Evolutionary conservation across 2,888 invertebrate genomes (phyloP), one percentile per base, ranked within the genome.

Genomic region (Lasioglossum villosulum): DNA sequence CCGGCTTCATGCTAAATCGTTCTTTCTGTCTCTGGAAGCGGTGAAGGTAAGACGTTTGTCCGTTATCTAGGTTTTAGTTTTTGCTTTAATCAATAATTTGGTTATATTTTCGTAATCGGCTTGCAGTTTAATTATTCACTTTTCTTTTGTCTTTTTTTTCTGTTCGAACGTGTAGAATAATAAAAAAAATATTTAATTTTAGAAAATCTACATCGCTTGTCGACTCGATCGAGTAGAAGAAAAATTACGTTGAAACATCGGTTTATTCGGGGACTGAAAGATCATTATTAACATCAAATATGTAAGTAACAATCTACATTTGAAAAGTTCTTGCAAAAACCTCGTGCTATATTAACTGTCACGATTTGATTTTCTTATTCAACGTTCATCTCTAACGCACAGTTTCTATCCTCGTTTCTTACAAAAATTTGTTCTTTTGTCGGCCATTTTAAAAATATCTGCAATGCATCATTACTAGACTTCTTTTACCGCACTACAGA

Each of bases 1-100:
- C 93, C 92, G 91, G 86, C 80, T 88, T 83, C 84, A 80, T 83
- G 85, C 80, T 82, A 75, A 83, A 82, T 90, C 90, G 92, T 92
- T 92, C 94, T 94, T 94, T 94, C 94, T 92, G 93, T 93, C 91
- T 92, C 91, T 89, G 92, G 84, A 88, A 84, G 90, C 92, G 93
- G 93, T 90, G 91, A 92, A 91, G 93, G 94, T 94, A 92, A 91
- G 94, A 93, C 73, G 78, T 74, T 82, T 71, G 75, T 78, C 78
- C 56, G 48, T 75, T 27, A 68, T 70, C 30, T 73, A 4, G 63
- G 73, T 77, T 71, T 66, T 19, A 48, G 0, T 52, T 34, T 14
- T 45, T 39, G 2, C 30, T 34, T 80, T 48, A 30, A 34, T 71
- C 27, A 37, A 12, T 45, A 42, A 19, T 76, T 42, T 42, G n/a